phyloP scores from a whole-genome alignment of 2,797 vertebrate genomes.

The Danionella dracula region DNA sequence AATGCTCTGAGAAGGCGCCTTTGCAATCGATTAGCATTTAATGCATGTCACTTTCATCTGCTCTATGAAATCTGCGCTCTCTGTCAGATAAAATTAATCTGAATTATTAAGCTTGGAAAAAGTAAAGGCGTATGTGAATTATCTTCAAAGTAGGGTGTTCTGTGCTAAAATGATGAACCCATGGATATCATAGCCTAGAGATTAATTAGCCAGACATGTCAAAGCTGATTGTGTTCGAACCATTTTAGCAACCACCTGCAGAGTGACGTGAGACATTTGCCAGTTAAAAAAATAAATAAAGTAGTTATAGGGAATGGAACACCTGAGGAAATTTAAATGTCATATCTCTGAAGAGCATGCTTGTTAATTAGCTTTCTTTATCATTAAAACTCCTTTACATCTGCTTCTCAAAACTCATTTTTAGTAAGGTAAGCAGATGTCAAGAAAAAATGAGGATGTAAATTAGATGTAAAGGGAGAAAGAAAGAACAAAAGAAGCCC shows the following conservation, averaged over 20 bases:
- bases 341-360: background rate
- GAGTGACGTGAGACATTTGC: background rate
- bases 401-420: background rate
- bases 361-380: background rate
- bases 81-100: background rate
- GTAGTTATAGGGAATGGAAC: background rate
- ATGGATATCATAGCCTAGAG: background rate
- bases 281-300: background rate
- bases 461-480: background rate
- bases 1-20: background rate
- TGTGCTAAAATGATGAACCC: background rate
- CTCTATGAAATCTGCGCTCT: background rate
- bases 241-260: conserved; percentile 3
- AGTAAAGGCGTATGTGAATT: background rate
- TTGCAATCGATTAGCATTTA: conserved; percentile 16
- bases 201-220: conserved; percentile 4
- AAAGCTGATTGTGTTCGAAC: background rate
- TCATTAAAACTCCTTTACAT: background rate
- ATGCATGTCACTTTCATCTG: background rate
- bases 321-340: conserved; percentile 19
- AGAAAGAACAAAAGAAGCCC: background rate
- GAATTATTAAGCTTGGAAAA: background rate
- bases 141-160: background rate
- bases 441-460: conserved; percentile 1
- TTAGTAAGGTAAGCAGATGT: background rate